Conservation (phyloP, 1,140 invertebrate genomes). For the Tetramorium alpestre region DNA sequence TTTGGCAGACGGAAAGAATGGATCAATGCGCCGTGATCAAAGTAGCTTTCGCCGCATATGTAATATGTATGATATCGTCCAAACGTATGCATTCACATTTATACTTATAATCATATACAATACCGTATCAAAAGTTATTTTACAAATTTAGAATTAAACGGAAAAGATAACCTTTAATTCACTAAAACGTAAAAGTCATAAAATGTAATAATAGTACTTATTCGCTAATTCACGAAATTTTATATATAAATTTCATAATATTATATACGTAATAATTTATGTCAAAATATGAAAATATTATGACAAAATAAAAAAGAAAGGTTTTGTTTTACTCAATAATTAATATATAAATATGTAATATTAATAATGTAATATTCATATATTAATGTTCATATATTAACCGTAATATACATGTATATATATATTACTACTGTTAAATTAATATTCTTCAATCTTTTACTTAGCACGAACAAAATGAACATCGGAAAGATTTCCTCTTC, state of each 20-base stretch:
- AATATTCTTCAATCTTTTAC: constrained; percentile 13
- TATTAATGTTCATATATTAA: no score
- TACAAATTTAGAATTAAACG: neutral
- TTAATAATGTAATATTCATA: no score
- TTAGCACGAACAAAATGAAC: neutral
- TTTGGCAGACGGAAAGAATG: neutral
- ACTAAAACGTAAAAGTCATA: constrained; percentile 1
- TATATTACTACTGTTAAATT: neutral
- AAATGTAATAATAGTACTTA: constrained; percentile 8
- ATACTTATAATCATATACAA: neutral
- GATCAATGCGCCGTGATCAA: constrained; percentile 65
- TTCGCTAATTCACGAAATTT: constrained; percentile 7
- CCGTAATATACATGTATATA: neutral
- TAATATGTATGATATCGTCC: neutral
- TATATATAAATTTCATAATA: neutral
- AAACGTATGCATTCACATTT: neutral
- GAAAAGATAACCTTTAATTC: constrained; percentile 2
- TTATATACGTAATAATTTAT: constrained; percentile 9
- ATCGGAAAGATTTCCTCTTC: neutral
- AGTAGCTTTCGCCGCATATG: constrained; percentile 24
- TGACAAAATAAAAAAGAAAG: neutral
- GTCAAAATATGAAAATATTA: neutral
- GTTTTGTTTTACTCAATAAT: no score
- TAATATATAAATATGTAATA: neutral
- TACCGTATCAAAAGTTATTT: neutral